Evolutionary conservation across 2,888 invertebrate species (phyloP), one percentile per base, ranked within the genome.

Genomic region (Acronicta psi): DNA sequence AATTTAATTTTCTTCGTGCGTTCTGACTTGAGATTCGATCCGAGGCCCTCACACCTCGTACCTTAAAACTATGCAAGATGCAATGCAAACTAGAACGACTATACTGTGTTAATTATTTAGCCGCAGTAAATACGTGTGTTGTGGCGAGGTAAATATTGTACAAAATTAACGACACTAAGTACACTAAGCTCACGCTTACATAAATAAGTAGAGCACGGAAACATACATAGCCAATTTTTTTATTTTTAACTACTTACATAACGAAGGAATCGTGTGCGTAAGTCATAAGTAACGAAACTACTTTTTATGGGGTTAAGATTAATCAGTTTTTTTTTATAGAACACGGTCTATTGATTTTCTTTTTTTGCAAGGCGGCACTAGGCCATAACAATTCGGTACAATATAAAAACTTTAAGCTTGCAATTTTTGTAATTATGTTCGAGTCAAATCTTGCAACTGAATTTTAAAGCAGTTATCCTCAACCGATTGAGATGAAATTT

Each of bases 101-200:
- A 49, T 50, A 45, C 59, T 50, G 42, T 36, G 49, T 38, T 65
- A 58, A 52, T 69, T 56, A 59, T 72, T 66, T 62, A 59, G 36
- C 41, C 43, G 41, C 42, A 49, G 60, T 55, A 57, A 67, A 62
- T 68, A 51, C 52, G 31, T 56, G 45, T 50, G 46, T 25, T 34
- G 41, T 40, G 7, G 29, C 2, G 29, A 47, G 31, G 52, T 37
- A 66, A 56, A 62, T 55, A 53, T 45, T 44, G 41, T 47, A 62
- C 43, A 34, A 49, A 71, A 59, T 72, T 54, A 65, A 72, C 51
- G 42, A 61, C 50, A 51, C 34, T 47, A 49, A 45, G 29, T 44
- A 68, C 59, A 61, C 45, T 11, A 8, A 23, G 20, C 20, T 53
- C 49, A 36, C 29, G 11, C 55, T 49, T 47, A 36, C 14, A 55